phyloP scores from a whole-genome alignment of 2,888 invertebrate genomes.

The Bimastos eiseni region DNA sequence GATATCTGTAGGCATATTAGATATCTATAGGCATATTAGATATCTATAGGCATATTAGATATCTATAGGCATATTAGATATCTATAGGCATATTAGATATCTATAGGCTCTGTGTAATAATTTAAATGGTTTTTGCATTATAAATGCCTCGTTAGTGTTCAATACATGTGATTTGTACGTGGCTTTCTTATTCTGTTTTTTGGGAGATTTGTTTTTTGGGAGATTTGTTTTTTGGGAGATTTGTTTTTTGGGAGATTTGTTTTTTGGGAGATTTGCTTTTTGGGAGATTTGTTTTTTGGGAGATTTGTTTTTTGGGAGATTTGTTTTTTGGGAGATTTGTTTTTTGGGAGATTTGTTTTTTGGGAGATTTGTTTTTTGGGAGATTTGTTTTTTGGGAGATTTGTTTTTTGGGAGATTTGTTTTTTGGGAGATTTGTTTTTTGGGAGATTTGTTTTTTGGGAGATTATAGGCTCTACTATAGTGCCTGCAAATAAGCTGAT shows the following conservation, averaged over 20 bases:
- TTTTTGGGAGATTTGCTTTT: neutral
- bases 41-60: neutral
- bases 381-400: neutral
- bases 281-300: neutral
- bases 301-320: neutral
- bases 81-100: neutral
- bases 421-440: neutral
- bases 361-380: neutral
- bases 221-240: neutral
- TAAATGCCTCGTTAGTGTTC: neutral
- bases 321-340: neutral
- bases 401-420: neutral
- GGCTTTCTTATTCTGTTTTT: neutral
- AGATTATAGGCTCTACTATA: neutral
- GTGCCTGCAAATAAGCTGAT: too few relatives aligned
- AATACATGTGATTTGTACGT: neutral
- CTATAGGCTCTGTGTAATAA: too few relatives aligned
- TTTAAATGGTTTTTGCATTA: neutral
- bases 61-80: neutral
- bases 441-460: neutral
- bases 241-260: neutral
- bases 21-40: neutral
- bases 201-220: too few relatives aligned
- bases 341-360: neutral
- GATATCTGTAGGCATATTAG: neutral